These are phyloP conservation scores for Drosophila cardini DNA, from an alignment of 1,140 invertebrate genomes.

Conservation along the genomic window DNA sequence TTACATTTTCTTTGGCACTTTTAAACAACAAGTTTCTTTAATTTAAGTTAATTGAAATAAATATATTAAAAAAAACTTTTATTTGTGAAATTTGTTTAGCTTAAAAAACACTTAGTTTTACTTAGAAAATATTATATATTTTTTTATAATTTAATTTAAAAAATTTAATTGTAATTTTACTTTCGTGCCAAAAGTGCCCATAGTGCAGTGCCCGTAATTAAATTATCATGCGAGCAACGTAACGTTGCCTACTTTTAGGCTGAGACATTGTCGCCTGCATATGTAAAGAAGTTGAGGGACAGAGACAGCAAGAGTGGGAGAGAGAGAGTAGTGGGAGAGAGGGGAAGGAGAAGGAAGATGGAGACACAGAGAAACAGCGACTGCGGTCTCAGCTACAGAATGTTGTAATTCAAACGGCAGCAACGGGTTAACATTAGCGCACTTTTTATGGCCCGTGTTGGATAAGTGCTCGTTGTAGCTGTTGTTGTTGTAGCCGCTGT, in stretches of 20 bases:
- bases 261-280: constrained; percentile 44
- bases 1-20: no score
- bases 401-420: constrained; percentile 74
- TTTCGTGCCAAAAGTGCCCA: no score
- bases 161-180: no score
- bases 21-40: no score
- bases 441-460: constrained; percentile 71
- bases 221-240: constrained; percentile 72
- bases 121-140: no score
- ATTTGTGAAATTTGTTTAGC: no score
- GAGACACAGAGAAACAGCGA: constrained; percentile 12
- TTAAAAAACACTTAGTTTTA: no score
- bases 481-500: constrained; percentile 22
- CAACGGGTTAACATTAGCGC: constrained; percentile 81
- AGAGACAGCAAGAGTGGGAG: neutral
- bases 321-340: neutral
- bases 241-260: constrained; percentile 53
- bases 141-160: no score
- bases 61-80: no score
- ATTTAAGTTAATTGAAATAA: no score
- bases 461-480: constrained; percentile 61
- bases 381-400: constrained; percentile 28
- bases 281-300: constrained; percentile 21
- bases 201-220: constrained; percentile 58
- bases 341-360: neutral